phyloP scores from a whole-genome alignment of 2,113 vertebrate species.

The Channa argus region DNA sequence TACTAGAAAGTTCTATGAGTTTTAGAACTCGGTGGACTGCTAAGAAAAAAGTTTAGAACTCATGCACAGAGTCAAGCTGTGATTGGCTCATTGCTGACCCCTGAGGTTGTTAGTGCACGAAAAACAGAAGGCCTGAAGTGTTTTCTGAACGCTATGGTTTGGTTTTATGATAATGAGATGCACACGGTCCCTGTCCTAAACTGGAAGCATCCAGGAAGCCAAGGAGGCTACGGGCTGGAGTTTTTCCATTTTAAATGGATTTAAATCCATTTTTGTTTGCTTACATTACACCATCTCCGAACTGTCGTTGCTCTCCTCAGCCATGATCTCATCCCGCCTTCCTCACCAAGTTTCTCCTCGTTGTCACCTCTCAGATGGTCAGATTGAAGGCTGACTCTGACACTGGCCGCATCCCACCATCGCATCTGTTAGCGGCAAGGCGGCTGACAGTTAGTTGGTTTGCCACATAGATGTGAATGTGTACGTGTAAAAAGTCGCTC shows the following conservation, averaged over 20 bases:
- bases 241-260: not conserved
- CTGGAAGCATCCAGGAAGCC: too few species aligned
- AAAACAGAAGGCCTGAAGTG: too few species aligned
- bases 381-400: conserved; percentile 49
- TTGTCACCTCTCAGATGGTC: conserved; percentile 57
- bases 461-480: conserved; percentile 13
- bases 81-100: too few species aligned
- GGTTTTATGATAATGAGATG: too few species aligned
- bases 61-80: too few species aligned
- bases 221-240: too few species aligned
- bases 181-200: too few species aligned
- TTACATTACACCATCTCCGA: not conserved
- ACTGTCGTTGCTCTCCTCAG: not conserved
- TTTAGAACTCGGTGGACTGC: too few species aligned
- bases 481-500: conserved; percentile 27
- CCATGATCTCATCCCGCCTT: not conserved
- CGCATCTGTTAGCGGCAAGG: conserved; percentile 66
- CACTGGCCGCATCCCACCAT: conserved; percentile 50
- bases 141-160: too few species aligned
- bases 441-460: conserved; percentile 20
- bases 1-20: too few species aligned
- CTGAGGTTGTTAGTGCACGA: too few species aligned
- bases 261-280: not conserved
- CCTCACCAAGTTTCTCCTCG: conserved; percentile 17
- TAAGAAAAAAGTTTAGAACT: too few species aligned